Base-by-base conservation (phyloP, 2,113 vertebrate species). In the Papio anubis region DNA sequence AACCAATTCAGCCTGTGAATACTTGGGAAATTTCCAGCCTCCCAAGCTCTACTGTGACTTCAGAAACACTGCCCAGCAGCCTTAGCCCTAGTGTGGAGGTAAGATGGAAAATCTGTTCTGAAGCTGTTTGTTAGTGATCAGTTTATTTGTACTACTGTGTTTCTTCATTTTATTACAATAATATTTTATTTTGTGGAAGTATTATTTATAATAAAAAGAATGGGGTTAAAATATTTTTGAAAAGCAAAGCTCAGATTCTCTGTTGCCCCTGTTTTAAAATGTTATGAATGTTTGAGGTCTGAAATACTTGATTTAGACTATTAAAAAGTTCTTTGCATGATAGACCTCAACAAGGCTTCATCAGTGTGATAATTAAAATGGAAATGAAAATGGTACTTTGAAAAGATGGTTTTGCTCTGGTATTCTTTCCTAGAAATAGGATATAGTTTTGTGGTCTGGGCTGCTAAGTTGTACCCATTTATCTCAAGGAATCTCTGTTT, bases 11-110 rank as follows among this genome's bases (percentile, higher is more conserved):
- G 57, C 99, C 99, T 82, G 98, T 99, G 98, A 99, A 99, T 98
- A 99, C 99, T 90, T 99, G 99, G 99, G 99, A 99, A 94, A 99
- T 99, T 97, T 99, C 99, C 97, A 99, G 99, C 98, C 99, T 99
- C 98, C 99, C 99, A 76, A 99, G 99, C 98, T 99, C 99, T 96
- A 99, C 99, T 87, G 99, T 99, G 97, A 99, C 99, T 96, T 99
- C 99, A 94, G 99, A 99, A 98, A 99, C 99, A 27, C 98, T 99
- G 98, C 99, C 99, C 27, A 98, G 98, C 98, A 99, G 99, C 99
- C 99, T 99, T 98, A 99, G 99, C 98, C 99, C 99, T 98, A 99
- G 99, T 98, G 98, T 99, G 98, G 99, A 99, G 99, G 99, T 99
- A 99, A 97, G 98, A 80, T 40, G 20, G 64, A 80, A 79, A 70